Conservation (phyloP, 2,113 vertebrate species). For the Grammomys surdaster region DNA sequence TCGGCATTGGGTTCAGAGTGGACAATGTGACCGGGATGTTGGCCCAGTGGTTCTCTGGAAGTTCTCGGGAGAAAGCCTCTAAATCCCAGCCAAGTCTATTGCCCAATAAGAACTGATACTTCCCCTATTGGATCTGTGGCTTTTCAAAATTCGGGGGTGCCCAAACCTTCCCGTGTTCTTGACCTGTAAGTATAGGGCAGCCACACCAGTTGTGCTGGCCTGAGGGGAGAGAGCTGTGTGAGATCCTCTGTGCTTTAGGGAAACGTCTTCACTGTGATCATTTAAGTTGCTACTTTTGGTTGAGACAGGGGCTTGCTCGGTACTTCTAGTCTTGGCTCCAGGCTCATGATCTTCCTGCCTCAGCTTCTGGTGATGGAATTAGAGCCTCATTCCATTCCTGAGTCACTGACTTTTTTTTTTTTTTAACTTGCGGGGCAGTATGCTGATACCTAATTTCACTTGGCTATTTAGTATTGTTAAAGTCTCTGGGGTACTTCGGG, state of each 20-base stretch:
- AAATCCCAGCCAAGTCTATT: background rate
- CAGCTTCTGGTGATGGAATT: background rate
- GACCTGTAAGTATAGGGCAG: background rate
- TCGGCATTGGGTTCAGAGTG: background rate
- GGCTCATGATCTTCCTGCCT: background rate
- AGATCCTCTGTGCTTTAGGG: background rate
- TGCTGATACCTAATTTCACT: slow-evolving; percentile 35
- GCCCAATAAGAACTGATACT: background rate
- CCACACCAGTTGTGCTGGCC: background rate
- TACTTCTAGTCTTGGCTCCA: background rate
- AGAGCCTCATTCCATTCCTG: background rate
- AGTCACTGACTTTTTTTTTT: background rate
- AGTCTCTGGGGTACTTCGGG: slow-evolving; percentile 2
- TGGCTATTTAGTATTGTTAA: background rate
- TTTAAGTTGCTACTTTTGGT: background rate
- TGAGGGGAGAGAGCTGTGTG: background rate
- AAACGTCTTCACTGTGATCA: slow-evolving; percentile 14
- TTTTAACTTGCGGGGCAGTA: background rate
- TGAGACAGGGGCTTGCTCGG: background rate
- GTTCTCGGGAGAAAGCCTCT: background rate
- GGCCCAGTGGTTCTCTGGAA: background rate
- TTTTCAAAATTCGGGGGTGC: background rate
- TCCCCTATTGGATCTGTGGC: background rate
- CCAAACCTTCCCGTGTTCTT: background rate
- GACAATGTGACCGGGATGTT: background rate